These are phyloP conservation scores for Cryptocephalus primarius DNA, from an alignment of 2,888 invertebrate species.

Conservation along the genomic window DNA sequence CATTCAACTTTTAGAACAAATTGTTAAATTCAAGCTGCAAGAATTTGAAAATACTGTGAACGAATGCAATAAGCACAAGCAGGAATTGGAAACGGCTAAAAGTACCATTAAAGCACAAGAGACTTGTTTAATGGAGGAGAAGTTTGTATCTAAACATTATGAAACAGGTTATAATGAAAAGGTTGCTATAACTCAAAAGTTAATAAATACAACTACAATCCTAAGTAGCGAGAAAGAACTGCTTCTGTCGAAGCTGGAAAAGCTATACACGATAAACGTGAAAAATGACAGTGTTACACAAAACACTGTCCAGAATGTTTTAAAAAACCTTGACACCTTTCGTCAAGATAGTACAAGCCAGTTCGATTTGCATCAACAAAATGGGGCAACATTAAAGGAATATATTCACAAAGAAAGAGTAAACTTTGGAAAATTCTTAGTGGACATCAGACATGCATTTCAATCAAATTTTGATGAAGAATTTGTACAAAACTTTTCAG, in stretches of 20 bases:
- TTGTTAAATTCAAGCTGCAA: conserved; percentile 5
- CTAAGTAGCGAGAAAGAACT: conserved; percentile 14
- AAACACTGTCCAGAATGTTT: neutral
- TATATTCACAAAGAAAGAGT: neutral
- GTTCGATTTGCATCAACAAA: neutral
- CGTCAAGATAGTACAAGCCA: no score
- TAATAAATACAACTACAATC: conserved; percentile 10
- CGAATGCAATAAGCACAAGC: conserved; percentile 6
- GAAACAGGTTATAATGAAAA: conserved; percentile 12
- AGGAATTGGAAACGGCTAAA: conserved; percentile 7
- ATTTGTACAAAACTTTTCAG: neutral
- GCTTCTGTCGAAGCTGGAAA: conserved; percentile 16
- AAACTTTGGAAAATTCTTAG: neutral
- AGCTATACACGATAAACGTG: conserved; percentile 14
- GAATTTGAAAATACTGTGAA: conserved; percentile 12
- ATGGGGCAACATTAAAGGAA: neutral
- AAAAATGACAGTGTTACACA: conserved; percentile 7
- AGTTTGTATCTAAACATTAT: conserved; percentile 15
- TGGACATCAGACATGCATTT: neutral
- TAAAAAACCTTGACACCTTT: neutral
- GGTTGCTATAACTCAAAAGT: conserved; percentile 9
- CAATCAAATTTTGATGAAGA: neutral
- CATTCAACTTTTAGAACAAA: conserved; percentile 8
- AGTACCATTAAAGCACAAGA: conserved; percentile 10
- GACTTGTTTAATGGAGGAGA: conserved; percentile 13